These are phyloP conservation scores for Epinotia ramella DNA, from an alignment of 2,888 invertebrate species.

Conservation along the genomic window DNA sequence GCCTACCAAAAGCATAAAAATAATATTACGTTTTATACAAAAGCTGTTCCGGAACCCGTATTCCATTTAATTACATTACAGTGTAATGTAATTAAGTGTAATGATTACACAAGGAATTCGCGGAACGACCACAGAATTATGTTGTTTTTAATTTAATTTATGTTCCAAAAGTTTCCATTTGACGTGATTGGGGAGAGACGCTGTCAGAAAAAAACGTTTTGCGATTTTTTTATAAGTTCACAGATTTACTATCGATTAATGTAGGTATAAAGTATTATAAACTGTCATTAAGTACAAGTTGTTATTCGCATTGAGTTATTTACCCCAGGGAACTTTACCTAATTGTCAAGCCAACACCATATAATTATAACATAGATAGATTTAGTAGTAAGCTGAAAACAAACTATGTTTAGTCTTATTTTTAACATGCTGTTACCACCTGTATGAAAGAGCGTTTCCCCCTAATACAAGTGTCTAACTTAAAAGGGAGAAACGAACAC, in stretches of 20 bases:
- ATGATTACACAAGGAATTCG: constrained; percentile 13
- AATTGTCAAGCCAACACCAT: neutral
- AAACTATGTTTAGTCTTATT: too few relatives aligned
- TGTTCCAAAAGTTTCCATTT: constrained; percentile 16
- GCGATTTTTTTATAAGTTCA: neutral
- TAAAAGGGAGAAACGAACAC: too few relatives aligned
- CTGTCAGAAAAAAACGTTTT: neutral
- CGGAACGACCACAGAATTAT: constrained; percentile 13
- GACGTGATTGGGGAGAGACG: neutral
- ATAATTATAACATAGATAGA: too few relatives aligned
- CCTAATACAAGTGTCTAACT: too few relatives aligned
- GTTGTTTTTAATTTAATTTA: constrained; percentile 28
- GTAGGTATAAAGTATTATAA: too few relatives aligned
- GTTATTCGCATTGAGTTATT: neutral
- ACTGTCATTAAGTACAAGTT: neutral
- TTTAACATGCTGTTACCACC: too few relatives aligned
- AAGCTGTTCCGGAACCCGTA: neutral
- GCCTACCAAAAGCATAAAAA: neutral
- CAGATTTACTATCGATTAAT: neutral
- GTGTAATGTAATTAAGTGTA: too few relatives aligned
- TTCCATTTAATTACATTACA: constrained; percentile 22
- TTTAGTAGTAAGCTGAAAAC: too few relatives aligned
- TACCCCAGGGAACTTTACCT: neutral
- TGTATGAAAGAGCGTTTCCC: too few relatives aligned
- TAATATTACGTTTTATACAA: neutral